Conservation (phyloP, 2,113 vertebrate species). For the Bungarus multicinctus region DNA sequence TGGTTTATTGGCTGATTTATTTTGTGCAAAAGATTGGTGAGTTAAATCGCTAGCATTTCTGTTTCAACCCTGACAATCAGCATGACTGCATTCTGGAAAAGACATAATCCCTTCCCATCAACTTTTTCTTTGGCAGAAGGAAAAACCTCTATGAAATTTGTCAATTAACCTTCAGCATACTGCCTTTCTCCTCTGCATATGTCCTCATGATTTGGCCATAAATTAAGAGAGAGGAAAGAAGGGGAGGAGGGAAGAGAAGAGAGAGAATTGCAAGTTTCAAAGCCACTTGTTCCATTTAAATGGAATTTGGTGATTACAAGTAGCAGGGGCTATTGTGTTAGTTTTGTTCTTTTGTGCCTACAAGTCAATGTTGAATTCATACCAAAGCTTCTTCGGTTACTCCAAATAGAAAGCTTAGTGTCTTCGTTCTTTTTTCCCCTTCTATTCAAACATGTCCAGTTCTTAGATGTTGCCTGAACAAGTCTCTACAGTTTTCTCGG, state of each 20-base stretch:
- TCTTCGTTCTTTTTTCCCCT: no score
- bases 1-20: background rate
- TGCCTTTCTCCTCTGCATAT: background rate
- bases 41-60: background rate
- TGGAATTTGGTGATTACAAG: background rate
- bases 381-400: no score
- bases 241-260: background rate
- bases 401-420: no score
- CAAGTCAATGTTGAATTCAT: background rate
- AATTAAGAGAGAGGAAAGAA: background rate
- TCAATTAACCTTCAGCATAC: background rate
- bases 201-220: background rate
- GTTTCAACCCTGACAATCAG: background rate
- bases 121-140: background rate
- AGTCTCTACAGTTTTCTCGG: background rate
- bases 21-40: background rate
- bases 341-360: background rate
- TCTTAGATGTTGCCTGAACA: background rate
- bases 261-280: background rate
- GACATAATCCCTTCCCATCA: background rate
- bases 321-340: background rate
- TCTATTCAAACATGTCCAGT: no score
- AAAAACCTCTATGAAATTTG: background rate
- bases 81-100: background rate
- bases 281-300: background rate